Conservation (phyloP, 2,888 invertebrate genomes). For the Leucozona laternaria region DNA sequence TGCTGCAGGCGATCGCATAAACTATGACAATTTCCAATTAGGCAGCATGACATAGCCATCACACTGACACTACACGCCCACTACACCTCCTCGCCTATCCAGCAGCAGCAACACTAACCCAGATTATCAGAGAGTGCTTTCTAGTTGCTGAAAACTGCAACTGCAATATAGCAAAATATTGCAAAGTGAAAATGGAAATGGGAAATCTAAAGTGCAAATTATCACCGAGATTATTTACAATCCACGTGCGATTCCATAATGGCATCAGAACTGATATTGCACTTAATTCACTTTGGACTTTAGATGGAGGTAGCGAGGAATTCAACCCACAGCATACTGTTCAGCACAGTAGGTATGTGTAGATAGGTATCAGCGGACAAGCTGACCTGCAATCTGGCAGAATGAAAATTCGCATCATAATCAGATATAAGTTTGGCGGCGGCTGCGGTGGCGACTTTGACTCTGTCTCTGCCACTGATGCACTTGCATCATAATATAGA, state of each 20-base stretch:
- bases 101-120: slow-evolving; percentile 57
- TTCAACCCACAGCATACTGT: slow-evolving; percentile 6
- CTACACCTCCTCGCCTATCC: slow-evolving; percentile 8
- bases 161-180: slow-evolving; percentile 66
- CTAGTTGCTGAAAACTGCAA: slow-evolving; percentile 25
- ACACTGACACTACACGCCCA: slow-evolving; percentile 14
- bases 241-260: slow-evolving; percentile 77
- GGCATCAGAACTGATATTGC: slow-evolving; percentile 76
- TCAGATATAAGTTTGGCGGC: slow-evolving; percentile 78
- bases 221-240: slow-evolving; percentile 76
- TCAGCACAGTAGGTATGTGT: slow-evolving; percentile 1
- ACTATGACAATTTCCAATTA: slow-evolving; percentile 69
- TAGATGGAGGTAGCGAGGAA: slow-evolving; percentile 32
- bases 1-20: slow-evolving; percentile 40
- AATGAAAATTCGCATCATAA: slow-evolving; percentile 75
- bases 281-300: slow-evolving; percentile 76
- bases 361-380: slow-evolving; percentile 28
- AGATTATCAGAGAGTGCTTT: slow-evolving; percentile 44
- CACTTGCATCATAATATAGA: slow-evolving; percentile 51
- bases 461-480: slow-evolving; percentile 22
- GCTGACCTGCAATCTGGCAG: slow-evolving; percentile 71
- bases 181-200: slow-evolving; percentile 81
- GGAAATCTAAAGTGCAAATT: slow-evolving; percentile 78
- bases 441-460: slow-evolving; percentile 49
- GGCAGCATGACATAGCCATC: slow-evolving; percentile 59